Evolutionary conservation across 2,797 vertebrate genomes (phyloP), one percentile per base, ranked within the genome.

Genomic region (Rallus crepitans): DNA sequence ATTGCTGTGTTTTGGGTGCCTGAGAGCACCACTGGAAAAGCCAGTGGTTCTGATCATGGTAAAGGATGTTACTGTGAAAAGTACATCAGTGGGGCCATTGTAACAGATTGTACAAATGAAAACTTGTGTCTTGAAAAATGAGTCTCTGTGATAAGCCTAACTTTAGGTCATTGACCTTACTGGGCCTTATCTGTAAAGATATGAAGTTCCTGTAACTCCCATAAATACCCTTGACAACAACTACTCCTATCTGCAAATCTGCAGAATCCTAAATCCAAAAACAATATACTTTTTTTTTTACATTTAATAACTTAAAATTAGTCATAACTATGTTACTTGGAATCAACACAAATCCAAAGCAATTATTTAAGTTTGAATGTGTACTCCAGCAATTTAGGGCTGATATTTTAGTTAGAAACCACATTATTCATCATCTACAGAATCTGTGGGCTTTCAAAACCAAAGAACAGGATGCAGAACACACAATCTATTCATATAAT

Each of bases 291-390:
- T 1, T 7, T 64, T 61, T 48, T 23, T 75, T 91, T 80, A 55
- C 31, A 28, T 53, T 68, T 79, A 76, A 33, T 80, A 84, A 57
- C 73, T 55, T 48, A 48, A 71, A 56, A 56, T 89, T 72, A 87
- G 77, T 83, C 56, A 53, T 56, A 87, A 42, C 59, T 90, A 79
- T 11, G 3, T 79, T 73, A 57, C 82, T 90, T 90, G 50, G 11
- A 90, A 79, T 57, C 88, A 94, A 75, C 73, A 87, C 28, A 87
- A 90, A 95, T 77, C 28, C 60, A 84, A 90, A 80, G 81, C 53
- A 92, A 72, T 87, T 90, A 65, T 77, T 94, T 77, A 60, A 71
- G 66, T 15, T 5, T 76, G 45, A 47, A n/a, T 80, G 60, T 31
- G 12, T 68, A 70, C 71, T 83, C 42, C 47, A 52, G 79, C 61